A percentile compares a stretch with the other conserved stretches of the same genome.
These are phyloP conservation scores for Scomberomorus guttatus DNA, from an alignment of 2,797 vertebrate genomes.

Conservation along the genomic window DNA sequence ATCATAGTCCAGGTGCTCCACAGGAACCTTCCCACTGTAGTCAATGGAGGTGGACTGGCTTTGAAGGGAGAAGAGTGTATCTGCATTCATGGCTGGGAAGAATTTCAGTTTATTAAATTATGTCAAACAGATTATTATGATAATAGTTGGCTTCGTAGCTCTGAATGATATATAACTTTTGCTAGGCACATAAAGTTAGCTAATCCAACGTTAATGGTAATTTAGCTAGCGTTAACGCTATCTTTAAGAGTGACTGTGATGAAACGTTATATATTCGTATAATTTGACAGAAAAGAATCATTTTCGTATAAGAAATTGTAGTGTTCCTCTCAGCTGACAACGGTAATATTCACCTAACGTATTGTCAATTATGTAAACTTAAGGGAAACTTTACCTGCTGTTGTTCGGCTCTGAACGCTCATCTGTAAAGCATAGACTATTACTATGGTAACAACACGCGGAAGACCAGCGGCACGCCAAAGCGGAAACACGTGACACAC, in stretches of 20 bases:
- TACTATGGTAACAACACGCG: constrained; percentile 61
- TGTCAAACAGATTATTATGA: not conserved
- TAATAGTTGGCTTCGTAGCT: not conserved
- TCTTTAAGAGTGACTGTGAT: not conserved
- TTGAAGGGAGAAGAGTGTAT: constrained; percentile 45
- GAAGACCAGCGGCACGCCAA: not conserved
- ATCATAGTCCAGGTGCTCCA: constrained; percentile 86
- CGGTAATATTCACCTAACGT: not conserved
- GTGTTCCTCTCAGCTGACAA: not conserved
- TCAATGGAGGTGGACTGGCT: constrained; percentile 4
- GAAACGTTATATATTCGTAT: not conserved
- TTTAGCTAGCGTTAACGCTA: not conserved
- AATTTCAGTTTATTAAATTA: not conserved
- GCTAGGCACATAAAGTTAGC: not conserved
- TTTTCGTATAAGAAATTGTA: not conserved
- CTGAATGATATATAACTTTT: too few relatives aligned
- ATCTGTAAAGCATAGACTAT: not conserved
- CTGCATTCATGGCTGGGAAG: constrained; percentile 69
- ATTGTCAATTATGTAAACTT: not conserved
- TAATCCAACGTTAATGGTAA: not conserved
- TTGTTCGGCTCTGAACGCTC: not conserved
- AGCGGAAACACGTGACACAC: constrained; percentile 67
- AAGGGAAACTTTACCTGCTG: constrained; percentile 36
- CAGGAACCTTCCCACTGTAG: constrained; percentile 64
- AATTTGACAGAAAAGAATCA: not conserved